These are phyloP conservation scores for Olivierus martensii DNA, from an alignment of 1,140 invertebrate genomes.

Conservation along the genomic window DNA sequence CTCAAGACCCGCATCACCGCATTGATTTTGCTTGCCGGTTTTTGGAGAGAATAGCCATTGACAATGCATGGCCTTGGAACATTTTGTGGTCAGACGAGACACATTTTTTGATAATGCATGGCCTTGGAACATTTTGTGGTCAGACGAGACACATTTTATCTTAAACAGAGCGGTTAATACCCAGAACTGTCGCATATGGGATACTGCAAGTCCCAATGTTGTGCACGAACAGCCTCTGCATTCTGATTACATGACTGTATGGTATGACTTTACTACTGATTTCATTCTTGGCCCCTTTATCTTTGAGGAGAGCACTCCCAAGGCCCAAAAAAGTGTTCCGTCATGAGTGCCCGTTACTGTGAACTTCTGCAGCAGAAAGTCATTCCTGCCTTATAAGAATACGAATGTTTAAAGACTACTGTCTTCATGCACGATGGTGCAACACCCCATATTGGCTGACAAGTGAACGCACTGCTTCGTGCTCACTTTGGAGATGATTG, in stretches of 20 bases:
- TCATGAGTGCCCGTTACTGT: background rate
- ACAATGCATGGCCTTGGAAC: constrained; percentile 2
- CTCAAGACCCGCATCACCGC: background rate
- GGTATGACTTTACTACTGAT: background rate
- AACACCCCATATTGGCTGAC: background rate
- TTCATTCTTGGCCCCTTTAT: background rate
- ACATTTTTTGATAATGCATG: constrained; percentile 1
- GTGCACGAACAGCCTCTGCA: background rate
- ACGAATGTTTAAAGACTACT: background rate
- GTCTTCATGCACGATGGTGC: constrained; percentile 6
- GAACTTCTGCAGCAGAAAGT: background rate
- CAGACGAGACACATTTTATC: background rate
- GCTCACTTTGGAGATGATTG: background rate
- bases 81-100: background rate
- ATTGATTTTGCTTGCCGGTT: background rate
- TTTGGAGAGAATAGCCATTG: background rate
- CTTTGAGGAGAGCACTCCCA: background rate
- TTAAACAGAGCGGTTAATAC: constrained; percentile 1
- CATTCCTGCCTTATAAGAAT: constrained; percentile 3
- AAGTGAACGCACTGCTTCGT: background rate
- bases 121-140: constrained; percentile 3
- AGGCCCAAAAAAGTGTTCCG: background rate
- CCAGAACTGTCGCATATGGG: background rate
- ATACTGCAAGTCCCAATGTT: background rate
- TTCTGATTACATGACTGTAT: background rate